Base-by-base conservation (phyloP, 1,140 invertebrate genomes). In the Trachelipus rathkii region DNA sequence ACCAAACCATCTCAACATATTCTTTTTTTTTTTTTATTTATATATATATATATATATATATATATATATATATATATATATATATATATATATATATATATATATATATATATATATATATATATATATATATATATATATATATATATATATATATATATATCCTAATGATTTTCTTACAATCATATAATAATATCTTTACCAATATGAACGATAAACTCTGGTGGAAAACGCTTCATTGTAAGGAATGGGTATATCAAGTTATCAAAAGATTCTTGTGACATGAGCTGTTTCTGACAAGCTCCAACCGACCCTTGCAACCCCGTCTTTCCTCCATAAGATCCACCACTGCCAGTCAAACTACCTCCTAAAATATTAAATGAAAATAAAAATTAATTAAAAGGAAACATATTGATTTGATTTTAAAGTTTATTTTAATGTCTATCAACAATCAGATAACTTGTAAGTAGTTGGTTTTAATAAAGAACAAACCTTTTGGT, bases 221-320 rank as follows among this genome's bases (percentile, higher is more conserved):
- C 44, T 45, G n/a, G 33, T 19, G 68, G 75, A 33, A 71, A 71
- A 44, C 69, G 46, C 15, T 50, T 76, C 89, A 98, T 92, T 0
- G 96, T 98, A 15, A 99, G 88, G 83, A 99, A 98, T 0, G 96
- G 96, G 86, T 96, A 98, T 84, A 98, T 96, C 81, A 95, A 84
- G 89, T 94, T 91, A 82, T 94, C 92, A 79, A 92, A 85, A 84
- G 79, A 79, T 33, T 82, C 81, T 46, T 81, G 78, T 0, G 79
- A 78, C 77, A 81, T 78, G 66, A 81, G 46, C 19, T 77, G 79
- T 8, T 74, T 60, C 19, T 78, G 77, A 44, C 44, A 21, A 6
- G 50, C 45, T 10, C 53, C 21, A 0, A 73, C 19, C 15, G 72
- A 60, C 24, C 71, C 66, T 11, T 75, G 68, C 6, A 46, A 46